Evolutionary conservation across 2,888 invertebrate genomes (phyloP), one percentile per base, ranked within the genome.

Genomic region (Pristionchus exspectatus): DNA sequence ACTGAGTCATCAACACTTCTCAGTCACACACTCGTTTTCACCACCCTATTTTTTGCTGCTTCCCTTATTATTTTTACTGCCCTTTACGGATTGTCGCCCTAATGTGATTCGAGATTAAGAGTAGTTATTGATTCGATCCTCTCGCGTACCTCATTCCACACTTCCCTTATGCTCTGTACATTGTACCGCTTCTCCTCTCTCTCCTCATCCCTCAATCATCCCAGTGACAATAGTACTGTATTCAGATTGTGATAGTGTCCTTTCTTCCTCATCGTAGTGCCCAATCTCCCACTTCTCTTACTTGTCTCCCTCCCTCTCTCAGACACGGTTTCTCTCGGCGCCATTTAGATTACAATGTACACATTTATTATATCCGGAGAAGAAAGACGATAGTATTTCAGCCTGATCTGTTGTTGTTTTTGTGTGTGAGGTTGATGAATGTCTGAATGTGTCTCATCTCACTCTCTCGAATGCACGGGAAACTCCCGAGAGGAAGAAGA

Each of bases 31-130:
- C 81, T 81, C 81, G 4, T 16, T 24, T 21, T 10, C 9, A 16
- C 30, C 0, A n/a, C 27, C 38, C 74, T 74, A 21, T 38, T 74
- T 5, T 50, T 50, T 63, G 63, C 59, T 59, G 4, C 59, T 24
- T 21, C n/a, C 50, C 27, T 50, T 81, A 33, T 54, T 81, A 44
- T 81, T 81, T 38, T 54, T 54, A 85, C 59, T 85, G 59, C 84
- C 56, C 59, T 21, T 59, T 85, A 85, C 84, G 84, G 84, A 85
- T 85, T 85, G 59, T 85, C 84, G 24, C 59, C 84, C 59, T 38
- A 85, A 50, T 85, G 84, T 85, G 84, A 85, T 85, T 85, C 84
- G 56, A 59, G 59, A 85, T 85, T 59, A 33, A 85, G 84, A 59
- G 84, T 85, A 85, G 84, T 85, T 27, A 50, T 33, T n/a, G 54